Evolutionary conservation across 2,113 vertebrate genomes (phyloP).

Genomic region (Numenius arquata): DNA sequence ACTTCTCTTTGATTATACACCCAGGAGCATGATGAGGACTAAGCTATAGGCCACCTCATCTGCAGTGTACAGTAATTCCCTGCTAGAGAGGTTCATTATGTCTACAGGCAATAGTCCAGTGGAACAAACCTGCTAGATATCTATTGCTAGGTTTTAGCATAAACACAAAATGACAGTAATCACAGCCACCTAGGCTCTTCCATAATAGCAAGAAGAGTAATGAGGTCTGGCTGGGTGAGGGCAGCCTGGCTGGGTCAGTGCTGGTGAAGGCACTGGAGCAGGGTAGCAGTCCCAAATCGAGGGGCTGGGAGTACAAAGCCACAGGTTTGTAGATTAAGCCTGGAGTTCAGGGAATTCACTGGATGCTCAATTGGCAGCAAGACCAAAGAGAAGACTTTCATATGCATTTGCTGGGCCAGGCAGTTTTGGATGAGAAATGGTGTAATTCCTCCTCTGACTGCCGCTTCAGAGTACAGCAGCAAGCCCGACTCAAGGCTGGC

Average conservation of each 20-base stretch:
- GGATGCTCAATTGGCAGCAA: background rate
- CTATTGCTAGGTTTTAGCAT: background rate
- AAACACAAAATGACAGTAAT: background rate
- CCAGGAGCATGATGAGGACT: background rate
- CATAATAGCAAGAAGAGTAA: background rate
- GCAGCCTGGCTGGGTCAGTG: background rate
- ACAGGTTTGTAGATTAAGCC: background rate
- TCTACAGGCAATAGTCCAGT: background rate
- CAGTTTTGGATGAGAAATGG: background rate
- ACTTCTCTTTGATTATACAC: conserved; percentile 6
- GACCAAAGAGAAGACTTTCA: background rate
- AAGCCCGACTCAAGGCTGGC: background rate
- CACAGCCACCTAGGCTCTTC: background rate
- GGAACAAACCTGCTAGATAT: background rate
- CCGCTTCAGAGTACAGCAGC: background rate
- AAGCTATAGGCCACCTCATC: background rate
- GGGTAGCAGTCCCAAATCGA: background rate
- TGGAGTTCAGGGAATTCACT: background rate
- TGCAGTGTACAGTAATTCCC: background rate
- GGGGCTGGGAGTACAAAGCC: background rate
- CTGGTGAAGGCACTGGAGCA: background rate
- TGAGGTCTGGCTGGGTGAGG: background rate
- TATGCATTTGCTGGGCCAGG: background rate
- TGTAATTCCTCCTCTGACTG: background rate
- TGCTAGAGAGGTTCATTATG: conserved; percentile 1